Evolutionary conservation across 1,140 invertebrate species (phyloP).

Genomic region (Trachelipus rathkii): DNA sequence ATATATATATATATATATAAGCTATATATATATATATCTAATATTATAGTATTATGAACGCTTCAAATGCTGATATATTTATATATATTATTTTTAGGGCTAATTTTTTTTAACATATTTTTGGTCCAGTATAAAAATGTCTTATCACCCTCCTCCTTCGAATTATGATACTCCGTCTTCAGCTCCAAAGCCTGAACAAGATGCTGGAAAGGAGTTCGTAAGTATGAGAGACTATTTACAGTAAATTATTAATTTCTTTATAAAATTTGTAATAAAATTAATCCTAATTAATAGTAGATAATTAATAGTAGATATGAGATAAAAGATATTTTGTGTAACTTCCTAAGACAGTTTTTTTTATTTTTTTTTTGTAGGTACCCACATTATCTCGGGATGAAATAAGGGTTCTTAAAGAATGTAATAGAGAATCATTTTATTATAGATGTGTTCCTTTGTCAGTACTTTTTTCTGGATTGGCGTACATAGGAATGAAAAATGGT

Average conservation of each 20-base stretch:
- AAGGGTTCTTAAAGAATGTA: not conserved
- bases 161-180: not conserved
- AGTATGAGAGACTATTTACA: not conserved
- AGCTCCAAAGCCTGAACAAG: not conserved
- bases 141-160: not conserved
- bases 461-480: not conserved
- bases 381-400: not conserved
- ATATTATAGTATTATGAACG: too few relatives aligned
- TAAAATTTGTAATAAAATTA: not conserved
- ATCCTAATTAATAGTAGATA: not conserved
- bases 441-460: not conserved
- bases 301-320: not conserved
- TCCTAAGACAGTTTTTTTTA: not conserved
- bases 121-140: not conserved
- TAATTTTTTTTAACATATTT: too few relatives aligned
- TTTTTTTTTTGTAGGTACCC: not conserved
- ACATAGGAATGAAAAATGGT: constrained; percentile 10
- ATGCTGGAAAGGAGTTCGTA: not conserved
- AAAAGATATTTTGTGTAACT: too few relatives aligned
- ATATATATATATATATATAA: too few relatives aligned
- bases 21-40: too few relatives aligned
- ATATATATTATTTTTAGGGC: too few relatives aligned
- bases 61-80: too few relatives aligned
- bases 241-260: not conserved
- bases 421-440: not conserved